Base-by-base conservation (phyloP, 2,888 invertebrate species). In the Drosophila stalkeri region DNA sequence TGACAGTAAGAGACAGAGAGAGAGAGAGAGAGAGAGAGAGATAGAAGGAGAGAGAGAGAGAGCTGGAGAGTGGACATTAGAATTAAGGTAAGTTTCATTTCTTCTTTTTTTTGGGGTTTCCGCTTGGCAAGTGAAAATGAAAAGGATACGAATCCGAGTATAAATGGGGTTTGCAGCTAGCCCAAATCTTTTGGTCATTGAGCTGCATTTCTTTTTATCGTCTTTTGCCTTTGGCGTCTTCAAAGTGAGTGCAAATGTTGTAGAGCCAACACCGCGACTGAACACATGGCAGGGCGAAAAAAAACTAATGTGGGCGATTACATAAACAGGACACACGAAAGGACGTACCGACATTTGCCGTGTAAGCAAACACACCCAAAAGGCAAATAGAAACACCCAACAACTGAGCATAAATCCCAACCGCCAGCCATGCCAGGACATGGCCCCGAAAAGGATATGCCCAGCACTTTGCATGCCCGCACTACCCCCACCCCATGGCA, bases 261-360 rank as follows among this genome's bases (percentile, higher is more conserved):
- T 78, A 68, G 61, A 73, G 44, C 67, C 74, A 74, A 77, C 81
- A 65, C 61, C 52, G 56, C 37, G 27, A 65, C 35, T 18, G 23
- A 64, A 64, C 66, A 63, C 64, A 81, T 37, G 51, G 52, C 47
- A 51, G 68, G 43, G 63, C 61, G 51, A 46, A 72, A 76, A 72
- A 76, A 70, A 84, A 84, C 85, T 86, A 86, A 86, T 86, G 85
- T 90, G 83, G 85, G 85, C 77, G 85, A 86, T 86, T 90, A 90
- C 90, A 86, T 86, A 86, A 85, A 86, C 90, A 83, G 86, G 88
- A 87, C 85, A 90, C 88, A 90, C 80, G 86, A 87, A 84, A 82
- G 84, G 90, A 87, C 89, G 75, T 67, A 52, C 80, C 59, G 75
- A 68, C 63, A 68, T 70, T 77, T 74, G 83, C 71, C 81, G 72